A percentile compares a stretch with the other conserved stretches of the same genome.
These are phyloP conservation scores for Apistogramma diplotaenia DNA, from an alignment of 2,113 vertebrate genomes.

Conservation along the genomic window DNA sequence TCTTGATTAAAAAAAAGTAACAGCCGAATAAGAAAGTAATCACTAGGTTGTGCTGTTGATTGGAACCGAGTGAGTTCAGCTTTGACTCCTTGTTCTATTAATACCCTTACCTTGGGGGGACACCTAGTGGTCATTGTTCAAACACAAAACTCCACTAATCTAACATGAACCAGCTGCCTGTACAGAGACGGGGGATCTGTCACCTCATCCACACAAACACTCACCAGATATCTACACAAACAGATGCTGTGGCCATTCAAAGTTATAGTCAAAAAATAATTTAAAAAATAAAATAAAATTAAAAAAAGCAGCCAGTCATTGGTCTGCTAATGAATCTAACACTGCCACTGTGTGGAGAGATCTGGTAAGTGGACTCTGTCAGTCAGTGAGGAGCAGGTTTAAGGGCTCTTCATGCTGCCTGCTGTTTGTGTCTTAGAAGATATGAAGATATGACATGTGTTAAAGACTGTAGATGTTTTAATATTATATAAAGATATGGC, in stretches of 20 bases:
- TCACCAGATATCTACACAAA: not conserved
- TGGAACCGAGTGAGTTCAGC: not conserved
- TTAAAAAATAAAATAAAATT: too few species aligned
- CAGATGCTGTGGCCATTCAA: not conserved
- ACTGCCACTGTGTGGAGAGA: slow-evolving; percentile 58
- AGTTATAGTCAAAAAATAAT: not conserved
- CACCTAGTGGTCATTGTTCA: not conserved
- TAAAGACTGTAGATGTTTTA: not conserved
- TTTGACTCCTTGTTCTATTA: not conserved
- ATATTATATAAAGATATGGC: not conserved
- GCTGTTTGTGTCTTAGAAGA: not conserved
- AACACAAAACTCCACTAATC: not conserved
- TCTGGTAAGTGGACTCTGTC: slow-evolving; percentile 18
- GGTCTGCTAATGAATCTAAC: slow-evolving; percentile 15
- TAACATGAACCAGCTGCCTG: not conserved
- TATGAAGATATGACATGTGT: not conserved
- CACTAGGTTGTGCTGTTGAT: not conserved
- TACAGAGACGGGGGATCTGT: not conserved
- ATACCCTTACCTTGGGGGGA: not conserved
- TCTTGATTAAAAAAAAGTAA: not conserved
- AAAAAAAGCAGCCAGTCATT: slow-evolving; percentile 8
- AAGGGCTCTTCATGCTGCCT: slow-evolving; percentile 36
- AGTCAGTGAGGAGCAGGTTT: slow-evolving; percentile 45
- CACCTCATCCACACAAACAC: not conserved
- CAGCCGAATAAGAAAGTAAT: not conserved